phyloP scores from a whole-genome alignment of 1,140 invertebrate genomes.

The Caerostris extrusa region DNA sequence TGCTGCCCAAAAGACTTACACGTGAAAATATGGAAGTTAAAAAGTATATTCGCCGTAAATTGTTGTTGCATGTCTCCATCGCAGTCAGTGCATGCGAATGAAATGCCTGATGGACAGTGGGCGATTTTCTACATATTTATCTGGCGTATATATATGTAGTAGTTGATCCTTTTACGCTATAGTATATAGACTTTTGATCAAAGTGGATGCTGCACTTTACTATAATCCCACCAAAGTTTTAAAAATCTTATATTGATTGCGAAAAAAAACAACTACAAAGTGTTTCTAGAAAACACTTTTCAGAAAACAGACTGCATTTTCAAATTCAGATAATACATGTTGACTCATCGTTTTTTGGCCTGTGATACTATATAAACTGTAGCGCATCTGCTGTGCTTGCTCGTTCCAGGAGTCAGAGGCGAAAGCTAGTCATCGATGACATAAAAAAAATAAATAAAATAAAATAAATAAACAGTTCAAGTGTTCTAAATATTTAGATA shows the following conservation, averaged over 20 bases:
- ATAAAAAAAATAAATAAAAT: constrained; percentile 3
- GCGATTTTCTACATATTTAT: constrained; percentile 64
- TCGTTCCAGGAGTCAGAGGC: constrained; percentile 59
- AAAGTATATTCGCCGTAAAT: constrained; percentile 45
- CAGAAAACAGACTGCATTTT: not conserved
- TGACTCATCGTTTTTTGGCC: constrained; percentile 74
- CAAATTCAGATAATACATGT: constrained; percentile 45
- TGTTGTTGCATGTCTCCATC: constrained; percentile 45
- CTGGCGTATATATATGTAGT: constrained; percentile 58
- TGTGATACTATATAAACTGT: constrained; percentile 71
- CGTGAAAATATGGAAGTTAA: constrained; percentile 55
- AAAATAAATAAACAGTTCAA: constrained; percentile 32
- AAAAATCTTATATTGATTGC: constrained; percentile 18
- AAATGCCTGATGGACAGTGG: constrained; percentile 43
- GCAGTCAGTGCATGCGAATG: constrained; percentile 31
- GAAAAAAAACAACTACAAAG: not conserved
- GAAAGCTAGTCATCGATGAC: constrained; percentile 69
- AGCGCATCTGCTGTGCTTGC: constrained; percentile 39
- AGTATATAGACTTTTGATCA: constrained; percentile 57
- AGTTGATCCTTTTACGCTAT: constrained; percentile 66
- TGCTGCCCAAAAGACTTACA: constrained; percentile 73
- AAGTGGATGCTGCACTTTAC: constrained; percentile 56
- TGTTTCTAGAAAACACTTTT: not conserved
- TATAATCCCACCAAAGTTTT: constrained; percentile 65
- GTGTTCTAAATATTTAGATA: constrained; percentile 55